phyloP scores from a whole-genome alignment of 2,113 vertebrate genomes.

The Macroglossus sobrinus region DNA sequence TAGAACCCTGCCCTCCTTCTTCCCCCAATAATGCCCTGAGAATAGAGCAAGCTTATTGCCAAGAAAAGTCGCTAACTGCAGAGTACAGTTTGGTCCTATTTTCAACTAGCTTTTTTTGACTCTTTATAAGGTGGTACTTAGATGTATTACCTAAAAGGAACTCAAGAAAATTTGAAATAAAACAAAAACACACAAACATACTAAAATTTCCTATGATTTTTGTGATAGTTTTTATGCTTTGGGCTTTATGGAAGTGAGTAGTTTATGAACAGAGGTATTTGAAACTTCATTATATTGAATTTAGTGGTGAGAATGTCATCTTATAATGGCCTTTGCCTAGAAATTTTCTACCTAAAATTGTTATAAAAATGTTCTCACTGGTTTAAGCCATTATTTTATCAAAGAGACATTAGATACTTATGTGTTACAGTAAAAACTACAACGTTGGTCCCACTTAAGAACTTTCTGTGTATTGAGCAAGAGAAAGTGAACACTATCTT shows the following conservation, averaged over 20 bases:
- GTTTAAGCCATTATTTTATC: background rate
- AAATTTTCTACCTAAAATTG: background rate
- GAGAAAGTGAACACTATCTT: background rate
- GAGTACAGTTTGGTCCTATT: background rate
- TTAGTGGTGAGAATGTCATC: background rate
- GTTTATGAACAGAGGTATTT: background rate
- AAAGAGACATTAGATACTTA: background rate
- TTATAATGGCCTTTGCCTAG: background rate
- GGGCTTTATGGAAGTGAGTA: background rate
- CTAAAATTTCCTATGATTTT: background rate
- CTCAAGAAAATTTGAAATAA: conserved; percentile 6
- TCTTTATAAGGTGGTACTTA: background rate
- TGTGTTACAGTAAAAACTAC: background rate
- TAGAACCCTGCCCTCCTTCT: background rate
- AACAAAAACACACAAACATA: background rate
- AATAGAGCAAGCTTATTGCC: conserved; percentile 19
- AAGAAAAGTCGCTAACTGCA: background rate
- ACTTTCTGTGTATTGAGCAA: background rate
- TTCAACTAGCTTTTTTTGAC: background rate
- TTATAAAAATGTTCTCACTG: background rate
- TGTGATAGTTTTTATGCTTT: background rate
- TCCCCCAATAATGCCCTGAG: background rate
- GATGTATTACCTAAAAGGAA: background rate
- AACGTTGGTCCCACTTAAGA: background rate
- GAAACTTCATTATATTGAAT: background rate